A percentile compares a stretch with the other conserved stretches of the same genome.
Evolutionary conservation across 1,140 invertebrate species (phyloP).

Genomic region (Xylocopa sonorina): DNA sequence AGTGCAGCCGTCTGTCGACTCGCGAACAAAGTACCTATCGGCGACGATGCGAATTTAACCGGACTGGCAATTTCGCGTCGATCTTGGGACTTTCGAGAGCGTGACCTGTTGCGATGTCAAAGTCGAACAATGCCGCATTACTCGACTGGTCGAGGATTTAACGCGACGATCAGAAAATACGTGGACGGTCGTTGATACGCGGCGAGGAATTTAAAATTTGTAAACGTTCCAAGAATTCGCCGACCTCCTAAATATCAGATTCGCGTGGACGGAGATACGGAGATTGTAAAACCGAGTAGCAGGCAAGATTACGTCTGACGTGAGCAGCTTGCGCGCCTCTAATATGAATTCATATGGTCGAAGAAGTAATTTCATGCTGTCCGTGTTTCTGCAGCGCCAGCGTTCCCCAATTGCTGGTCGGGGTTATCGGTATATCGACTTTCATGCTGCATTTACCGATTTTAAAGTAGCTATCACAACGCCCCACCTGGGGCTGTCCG

Average conservation of each 20-base stretch:
- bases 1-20: not conserved
- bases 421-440: not conserved
- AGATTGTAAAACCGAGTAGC: too few relatives aligned
- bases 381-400: not conserved
- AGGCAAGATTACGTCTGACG: not conserved
- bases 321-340: not conserved
- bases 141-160: too few relatives aligned
- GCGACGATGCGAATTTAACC: not conserved
- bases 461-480: too few relatives aligned
- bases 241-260: too few relatives aligned
- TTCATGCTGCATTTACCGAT: too few relatives aligned
- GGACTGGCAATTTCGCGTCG: conserved; percentile 2
- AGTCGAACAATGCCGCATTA: too few relatives aligned
- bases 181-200: not conserved
- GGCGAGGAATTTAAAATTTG: not conserved
- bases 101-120: not conserved
- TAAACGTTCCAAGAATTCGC: too few relatives aligned
- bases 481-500: too few relatives aligned
- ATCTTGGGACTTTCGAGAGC: not conserved
- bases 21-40: not conserved
- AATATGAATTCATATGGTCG: not conserved
- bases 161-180: not conserved
- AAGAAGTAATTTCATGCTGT: not conserved
- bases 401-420: not conserved
- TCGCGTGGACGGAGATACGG: not conserved